These are phyloP conservation scores for Rhinophrynus dorsalis DNA, from an alignment of 2,797 vertebrate genomes.

Conservation along the genomic window DNA sequence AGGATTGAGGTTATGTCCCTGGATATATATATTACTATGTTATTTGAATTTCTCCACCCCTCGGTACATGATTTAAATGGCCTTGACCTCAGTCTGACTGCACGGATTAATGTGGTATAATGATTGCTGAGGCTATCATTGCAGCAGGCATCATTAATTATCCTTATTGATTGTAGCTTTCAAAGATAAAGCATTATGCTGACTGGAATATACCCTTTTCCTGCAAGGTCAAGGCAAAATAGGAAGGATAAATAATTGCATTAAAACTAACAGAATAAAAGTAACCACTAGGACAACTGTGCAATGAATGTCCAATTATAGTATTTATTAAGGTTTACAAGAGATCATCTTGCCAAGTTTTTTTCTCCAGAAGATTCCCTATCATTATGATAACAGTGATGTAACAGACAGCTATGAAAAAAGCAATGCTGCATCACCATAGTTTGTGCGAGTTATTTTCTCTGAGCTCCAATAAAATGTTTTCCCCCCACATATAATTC, in stretches of 20 bases:
- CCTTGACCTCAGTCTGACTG: conserved; percentile 97
- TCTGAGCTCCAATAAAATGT: no score
- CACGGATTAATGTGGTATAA: conserved; percentile 97
- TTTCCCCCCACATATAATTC: no score
- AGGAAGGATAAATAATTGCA: conserved; percentile 83
- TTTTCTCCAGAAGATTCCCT: conserved; percentile 63
- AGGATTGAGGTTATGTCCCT: conserved; percentile 68
- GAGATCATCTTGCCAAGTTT: conserved; percentile 63
- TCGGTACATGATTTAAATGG: conserved; percentile 92
- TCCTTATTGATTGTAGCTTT: conserved; percentile 99
- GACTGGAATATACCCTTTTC: conserved; percentile 96
- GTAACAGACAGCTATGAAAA: conserved; percentile 62
- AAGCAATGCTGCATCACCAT: conserved; percentile 50
- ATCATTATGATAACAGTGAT: conserved; percentile 61
- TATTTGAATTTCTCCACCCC: conserved; percentile 98
- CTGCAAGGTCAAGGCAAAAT: conserved; percentile 96
- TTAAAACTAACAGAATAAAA: conserved; percentile 84
- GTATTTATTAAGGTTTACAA: conserved; percentile 61
- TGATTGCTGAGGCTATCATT: conserved; percentile 99
- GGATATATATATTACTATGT: conserved; percentile 88
- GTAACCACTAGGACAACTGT: conserved; percentile 70
- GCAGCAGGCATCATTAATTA: conserved; percentile 99
- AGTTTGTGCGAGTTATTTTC: no score
- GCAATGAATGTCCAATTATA: conserved; percentile 80
- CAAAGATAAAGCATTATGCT: conserved; percentile 99